Percentiles rank a stretch among this genome's conserved stretches.
These are phyloP conservation scores for Lathronympha strigana DNA, from an alignment of 2,888 invertebrate genomes.

Conservation along the genomic window DNA sequence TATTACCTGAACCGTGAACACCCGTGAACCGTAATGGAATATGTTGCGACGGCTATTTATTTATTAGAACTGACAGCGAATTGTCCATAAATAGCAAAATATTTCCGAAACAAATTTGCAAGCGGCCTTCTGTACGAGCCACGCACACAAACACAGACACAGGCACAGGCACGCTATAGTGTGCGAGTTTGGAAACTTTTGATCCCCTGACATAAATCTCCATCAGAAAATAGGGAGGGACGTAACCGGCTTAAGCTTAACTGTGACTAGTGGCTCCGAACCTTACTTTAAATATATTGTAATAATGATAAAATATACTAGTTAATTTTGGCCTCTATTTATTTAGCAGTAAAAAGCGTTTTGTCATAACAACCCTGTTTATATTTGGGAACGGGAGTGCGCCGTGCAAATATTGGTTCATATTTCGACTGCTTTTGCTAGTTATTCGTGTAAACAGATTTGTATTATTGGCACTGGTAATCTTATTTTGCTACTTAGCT, in stretches of 20 bases:
- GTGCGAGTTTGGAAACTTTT: conserved; percentile 79
- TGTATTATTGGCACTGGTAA: conserved; percentile 69
- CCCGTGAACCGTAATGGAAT: conserved; percentile 50
- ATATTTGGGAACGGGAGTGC: conserved; percentile 56
- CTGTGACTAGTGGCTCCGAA: conserved; percentile 78
- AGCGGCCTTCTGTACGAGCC: conserved; percentile 49
- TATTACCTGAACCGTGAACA: conserved; percentile 61
- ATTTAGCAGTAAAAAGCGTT: conserved; percentile 70
- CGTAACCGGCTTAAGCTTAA: conserved; percentile 84
- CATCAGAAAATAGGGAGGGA: conserved; percentile 83
- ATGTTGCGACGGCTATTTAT: conserved; percentile 58
- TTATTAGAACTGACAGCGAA: conserved; percentile 68
- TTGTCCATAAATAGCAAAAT: conserved; percentile 63
- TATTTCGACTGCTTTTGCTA: conserved; percentile 66
- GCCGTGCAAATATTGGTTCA: conserved; percentile 75
- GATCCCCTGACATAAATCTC: conserved; percentile 84
- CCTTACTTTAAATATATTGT: conserved; percentile 82
- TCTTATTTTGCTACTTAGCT: conserved; percentile 67
- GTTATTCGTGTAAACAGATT: conserved; percentile 72
- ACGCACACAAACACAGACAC: conserved; percentile 57
- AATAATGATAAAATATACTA: conserved; percentile 82
- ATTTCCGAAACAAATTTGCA: conserved; percentile 62
- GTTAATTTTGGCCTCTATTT: conserved; percentile 77
- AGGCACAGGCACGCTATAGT: conserved; percentile 54
- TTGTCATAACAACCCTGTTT: conserved; percentile 70